Base-by-base conservation (phyloP, 2,113 vertebrate genomes). In the Speoplatyrhinus poulsoni region DNA sequence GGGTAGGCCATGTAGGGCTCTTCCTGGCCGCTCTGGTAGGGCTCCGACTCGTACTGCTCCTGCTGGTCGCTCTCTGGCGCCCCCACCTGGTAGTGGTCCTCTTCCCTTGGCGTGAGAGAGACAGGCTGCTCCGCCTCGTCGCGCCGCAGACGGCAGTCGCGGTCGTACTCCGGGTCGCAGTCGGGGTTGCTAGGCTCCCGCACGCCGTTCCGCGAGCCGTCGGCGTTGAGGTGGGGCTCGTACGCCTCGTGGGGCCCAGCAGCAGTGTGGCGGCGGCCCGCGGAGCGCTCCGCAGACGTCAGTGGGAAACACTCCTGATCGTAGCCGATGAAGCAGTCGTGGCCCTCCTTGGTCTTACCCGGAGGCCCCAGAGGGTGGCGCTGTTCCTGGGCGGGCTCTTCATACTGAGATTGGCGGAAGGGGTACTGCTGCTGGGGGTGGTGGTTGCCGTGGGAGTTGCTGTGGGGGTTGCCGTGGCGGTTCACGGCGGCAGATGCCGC, bases 301-400 rank as follows among this genome's bases (percentile, higher is more conserved):
- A 91, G 53, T 0, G 93, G 91, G 76, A 26, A 86, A 75, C 93
- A 94, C 15, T 94, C 91, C 0, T 78, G 84, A 46, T 94, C 93
- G 9, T 94, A 93, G 46, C 91, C 88, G 0, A 93, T 91, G 72
- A 81, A 93, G 82, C 93, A 94, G 55, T 93, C 89, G 5, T 93
- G 90, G 61, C 93, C 93, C 53, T 94, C 93, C 67, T 93, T 93
- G 69, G 93, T 94, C 84, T 93, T 93, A 9, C 93, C 93, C 0
- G 91, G 88, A 12, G 91, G 90, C 1, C 91, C 90, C 55, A 92
- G 87, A 48, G 88, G 86, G 61, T 90, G 84, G 57, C 26, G 84
- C 52, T 86, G 75, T n/a, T 92, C 87, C 47, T 70, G 69, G 12
- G 81, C 13, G 0, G 87, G 85, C 69, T 86, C 89, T 36, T 87